Conservation (phyloP, 2,888 invertebrate genomes). For the Cephus pygmeus region DNA sequence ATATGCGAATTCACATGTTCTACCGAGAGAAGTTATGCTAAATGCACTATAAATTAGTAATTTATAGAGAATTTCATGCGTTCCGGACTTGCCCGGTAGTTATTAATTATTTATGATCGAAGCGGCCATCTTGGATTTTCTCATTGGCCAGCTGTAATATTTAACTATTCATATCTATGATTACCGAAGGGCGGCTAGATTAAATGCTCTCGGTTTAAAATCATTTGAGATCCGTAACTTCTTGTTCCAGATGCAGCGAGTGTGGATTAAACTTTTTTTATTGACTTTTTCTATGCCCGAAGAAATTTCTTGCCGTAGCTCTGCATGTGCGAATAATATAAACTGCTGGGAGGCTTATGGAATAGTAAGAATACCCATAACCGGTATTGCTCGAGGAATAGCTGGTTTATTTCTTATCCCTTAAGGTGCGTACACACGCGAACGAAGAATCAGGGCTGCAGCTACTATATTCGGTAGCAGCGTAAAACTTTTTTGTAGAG, state of each 20-base stretch:
- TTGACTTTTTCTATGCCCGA: not conserved
- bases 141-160: not conserved
- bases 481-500: no score
- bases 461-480: not conserved
- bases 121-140: not conserved
- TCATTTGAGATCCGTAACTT: not conserved
- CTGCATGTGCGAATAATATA: not conserved
- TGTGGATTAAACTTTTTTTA: not conserved
- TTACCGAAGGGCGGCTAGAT: not conserved
- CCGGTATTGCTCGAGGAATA: not conserved
- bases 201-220: not conserved
- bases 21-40: constrained; percentile 4
- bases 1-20: not conserved
- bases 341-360: not conserved
- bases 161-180: not conserved
- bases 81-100: not conserved
- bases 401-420: not conserved
- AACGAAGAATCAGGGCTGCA: not conserved
- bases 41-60: constrained; percentile 16
- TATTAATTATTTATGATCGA: not conserved
- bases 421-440: not conserved
- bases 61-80: not conserved
- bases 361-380: not conserved
- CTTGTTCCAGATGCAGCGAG: not conserved
- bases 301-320: not conserved